Evolutionary conservation across 2,888 invertebrate species (phyloP).

Genomic region (Galerucella pusilla): DNA sequence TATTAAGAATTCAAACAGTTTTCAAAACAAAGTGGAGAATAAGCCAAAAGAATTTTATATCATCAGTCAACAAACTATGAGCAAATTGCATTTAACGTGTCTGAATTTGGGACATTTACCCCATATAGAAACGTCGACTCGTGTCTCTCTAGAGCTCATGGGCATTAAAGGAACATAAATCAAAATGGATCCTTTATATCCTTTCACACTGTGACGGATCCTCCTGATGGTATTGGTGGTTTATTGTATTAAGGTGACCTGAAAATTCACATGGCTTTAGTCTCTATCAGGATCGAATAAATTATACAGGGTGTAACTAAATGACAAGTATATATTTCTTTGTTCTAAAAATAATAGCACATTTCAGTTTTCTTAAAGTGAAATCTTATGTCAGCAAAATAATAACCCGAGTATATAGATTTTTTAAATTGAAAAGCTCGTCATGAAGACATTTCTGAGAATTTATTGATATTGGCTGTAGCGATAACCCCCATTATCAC

Average conservation of each 20-base stretch:
- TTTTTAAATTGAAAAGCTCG: slow-evolving; percentile 5
- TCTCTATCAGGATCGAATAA: neutral
- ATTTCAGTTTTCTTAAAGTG: neutral
- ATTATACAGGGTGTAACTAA: neutral
- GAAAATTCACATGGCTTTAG: neutral
- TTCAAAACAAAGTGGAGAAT: too few relatives aligned
- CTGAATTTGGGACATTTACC: neutral
- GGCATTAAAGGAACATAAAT: slow-evolving; percentile 15
- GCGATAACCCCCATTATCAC: slow-evolving; percentile 49
- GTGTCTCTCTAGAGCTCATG: slow-evolving; percentile 10
- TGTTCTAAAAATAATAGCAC: too few relatives aligned
- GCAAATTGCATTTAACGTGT: neutral
- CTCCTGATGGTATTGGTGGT: slow-evolving; percentile 7
- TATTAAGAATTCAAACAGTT: too few relatives aligned
- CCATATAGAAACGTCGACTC: neutral
- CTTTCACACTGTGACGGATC: slow-evolving; percentile 13
- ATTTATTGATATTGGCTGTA: slow-evolving; percentile 30
- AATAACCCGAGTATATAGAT: neutral
- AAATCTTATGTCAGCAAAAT: neutral
- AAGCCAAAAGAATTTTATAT: too few relatives aligned
- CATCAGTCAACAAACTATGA: neutral
- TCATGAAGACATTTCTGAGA: slow-evolving; percentile 9
- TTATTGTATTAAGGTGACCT: slow-evolving; percentile 7
- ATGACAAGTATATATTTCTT: neutral
- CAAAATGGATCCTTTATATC: slow-evolving; percentile 11